These are phyloP conservation scores for Melinaea marsaeus DNA, from an alignment of 2,888 invertebrate genomes.

Conservation along the genomic window DNA sequence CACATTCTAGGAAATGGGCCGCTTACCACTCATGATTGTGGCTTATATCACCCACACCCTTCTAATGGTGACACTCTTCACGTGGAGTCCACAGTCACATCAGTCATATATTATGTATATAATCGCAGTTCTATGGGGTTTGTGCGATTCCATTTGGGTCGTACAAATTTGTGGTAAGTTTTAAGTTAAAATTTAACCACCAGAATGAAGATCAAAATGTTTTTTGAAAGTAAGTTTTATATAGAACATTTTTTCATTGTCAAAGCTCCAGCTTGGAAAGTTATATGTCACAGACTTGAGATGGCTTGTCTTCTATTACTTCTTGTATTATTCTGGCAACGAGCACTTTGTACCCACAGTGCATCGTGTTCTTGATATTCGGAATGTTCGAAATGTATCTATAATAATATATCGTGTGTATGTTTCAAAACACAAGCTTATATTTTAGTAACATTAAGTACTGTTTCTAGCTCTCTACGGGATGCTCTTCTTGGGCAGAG, in stretches of 20 bases:
- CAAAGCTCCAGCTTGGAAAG: too few species aligned
- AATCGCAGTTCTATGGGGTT: constrained; percentile 80
- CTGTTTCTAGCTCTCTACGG: constrained; percentile 76
- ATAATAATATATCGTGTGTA: too few species aligned
- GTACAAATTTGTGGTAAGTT: constrained; percentile 81
- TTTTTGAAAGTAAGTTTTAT: background rate
- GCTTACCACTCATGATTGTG: constrained; percentile 78
- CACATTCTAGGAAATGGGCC: constrained; percentile 59
- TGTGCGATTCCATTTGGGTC: constrained; percentile 81
- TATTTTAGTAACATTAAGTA: background rate
- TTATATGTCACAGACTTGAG: too few species aligned
- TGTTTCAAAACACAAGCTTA: background rate
- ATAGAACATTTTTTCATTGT: background rate
- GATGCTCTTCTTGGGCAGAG: constrained; percentile 78
- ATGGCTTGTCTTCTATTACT: too few species aligned
- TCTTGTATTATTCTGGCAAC: too few species aligned
- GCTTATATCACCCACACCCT: constrained; percentile 76
- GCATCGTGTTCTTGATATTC: too few species aligned
- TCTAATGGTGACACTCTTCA: constrained; percentile 71
- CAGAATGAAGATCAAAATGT: background rate
- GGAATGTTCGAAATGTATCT: background rate
- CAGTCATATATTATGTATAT: constrained; percentile 72
- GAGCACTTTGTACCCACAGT: too few species aligned
- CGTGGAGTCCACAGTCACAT: constrained; percentile 78
- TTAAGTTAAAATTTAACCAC: constrained; percentile 19